A percentile compares a stretch with the other conserved stretches of the same genome.
Conservation (phyloP, 2,797 vertebrate genomes). For the Protonibea diacanthus region DNA sequence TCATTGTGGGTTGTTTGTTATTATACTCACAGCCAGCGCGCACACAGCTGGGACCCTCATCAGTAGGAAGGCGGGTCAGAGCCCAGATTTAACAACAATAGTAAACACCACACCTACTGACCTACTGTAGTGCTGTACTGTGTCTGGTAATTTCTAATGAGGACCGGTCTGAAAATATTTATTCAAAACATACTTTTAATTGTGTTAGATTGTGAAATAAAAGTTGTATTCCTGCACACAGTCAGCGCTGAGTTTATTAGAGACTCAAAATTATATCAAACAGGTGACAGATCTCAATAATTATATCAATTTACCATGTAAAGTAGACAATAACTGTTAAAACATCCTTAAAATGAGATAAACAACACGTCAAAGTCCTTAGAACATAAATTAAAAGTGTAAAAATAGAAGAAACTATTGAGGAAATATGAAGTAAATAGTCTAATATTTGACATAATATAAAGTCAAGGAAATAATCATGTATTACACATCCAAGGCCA, state of each 20-base stretch:
- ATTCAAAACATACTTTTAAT: neutral
- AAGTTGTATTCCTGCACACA: neutral
- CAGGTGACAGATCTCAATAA: neutral
- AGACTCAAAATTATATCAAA: neutral
- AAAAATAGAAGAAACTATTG: neutral
- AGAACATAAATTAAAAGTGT: neutral
- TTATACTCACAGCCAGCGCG: conserved; percentile 43
- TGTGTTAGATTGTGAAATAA: neutral
- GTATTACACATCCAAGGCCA: neutral
- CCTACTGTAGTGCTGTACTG: neutral
- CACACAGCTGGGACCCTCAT: conserved; percentile 45
- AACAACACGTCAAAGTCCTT: neutral
- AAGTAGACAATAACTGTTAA: neutral
- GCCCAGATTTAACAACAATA: conserved; percentile 9
- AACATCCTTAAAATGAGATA: neutral
- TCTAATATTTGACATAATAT: neutral
- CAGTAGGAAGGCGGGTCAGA: conserved; percentile 30
- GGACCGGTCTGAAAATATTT: neutral
- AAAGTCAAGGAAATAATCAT: too few species aligned
- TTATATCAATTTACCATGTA: neutral
- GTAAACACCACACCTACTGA: neutral
- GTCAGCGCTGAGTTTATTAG: neutral
- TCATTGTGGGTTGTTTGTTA: conserved; percentile 53
- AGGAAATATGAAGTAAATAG: neutral
- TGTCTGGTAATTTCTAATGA: neutral